These are phyloP conservation scores for Acanthosepion esculentum DNA, from an alignment of 2,888 invertebrate genomes.

Conservation along the genomic window DNA sequence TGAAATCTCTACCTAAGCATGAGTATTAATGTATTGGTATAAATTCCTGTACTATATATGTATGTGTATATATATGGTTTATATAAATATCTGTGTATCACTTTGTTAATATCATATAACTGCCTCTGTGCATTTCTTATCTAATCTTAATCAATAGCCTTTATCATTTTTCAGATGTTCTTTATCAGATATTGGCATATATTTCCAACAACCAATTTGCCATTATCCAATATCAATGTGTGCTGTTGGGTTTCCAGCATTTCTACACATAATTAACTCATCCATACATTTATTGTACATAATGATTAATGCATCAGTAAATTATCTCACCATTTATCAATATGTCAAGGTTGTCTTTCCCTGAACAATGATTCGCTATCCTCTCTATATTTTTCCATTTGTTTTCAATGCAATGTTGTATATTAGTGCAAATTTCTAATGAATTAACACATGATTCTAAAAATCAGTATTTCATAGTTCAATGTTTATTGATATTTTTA, in stretches of 20 bases:
- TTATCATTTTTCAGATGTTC: neutral
- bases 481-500: neutral
- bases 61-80: neutral
- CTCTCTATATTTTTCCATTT: neutral
- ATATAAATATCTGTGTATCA: neutral
- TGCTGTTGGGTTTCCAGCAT: neutral
- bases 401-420: neutral
- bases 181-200: neutral
- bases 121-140: neutral
- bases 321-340: neutral
- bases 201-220: neutral
- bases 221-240: neutral
- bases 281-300: neutral
- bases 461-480: neutral
- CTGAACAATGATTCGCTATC: neutral
- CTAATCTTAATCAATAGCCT: too few species aligned
- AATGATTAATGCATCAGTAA: neutral
- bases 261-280: neutral
- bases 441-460: neutral
- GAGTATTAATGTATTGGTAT: neutral
- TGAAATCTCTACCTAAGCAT: too few species aligned
- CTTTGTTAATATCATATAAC: neutral
- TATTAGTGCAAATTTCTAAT: neutral
- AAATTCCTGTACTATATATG: neutral
- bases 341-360: neutral